phyloP scores from a whole-genome alignment of 2,113 vertebrate species.

The Melanotaenia duboulayi region DNA sequence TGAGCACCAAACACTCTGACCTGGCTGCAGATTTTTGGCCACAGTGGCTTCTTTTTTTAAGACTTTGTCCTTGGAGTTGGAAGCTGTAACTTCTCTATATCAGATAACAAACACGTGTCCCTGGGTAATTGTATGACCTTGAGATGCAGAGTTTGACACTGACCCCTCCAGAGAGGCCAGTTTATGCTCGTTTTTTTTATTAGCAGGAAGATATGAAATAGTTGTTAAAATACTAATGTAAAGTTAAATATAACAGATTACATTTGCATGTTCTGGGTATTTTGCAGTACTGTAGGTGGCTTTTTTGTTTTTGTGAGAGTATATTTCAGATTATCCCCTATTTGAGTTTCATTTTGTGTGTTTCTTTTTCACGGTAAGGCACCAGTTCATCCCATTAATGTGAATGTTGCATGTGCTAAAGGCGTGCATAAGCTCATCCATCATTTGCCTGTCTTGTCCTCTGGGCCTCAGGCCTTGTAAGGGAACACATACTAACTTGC shows the following conservation, averaged over 20 bases:
- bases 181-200: conserved; percentile 23
- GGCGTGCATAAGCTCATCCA: conserved; percentile 59
- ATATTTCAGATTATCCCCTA: conserved; percentile 4
- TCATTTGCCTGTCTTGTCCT: conserved; percentile 46
- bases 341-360: conserved; percentile 8
- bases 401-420: conserved; percentile 84
- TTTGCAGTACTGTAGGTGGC: neutral
- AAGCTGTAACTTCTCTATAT: conserved; percentile 53
- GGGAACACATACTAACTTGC: conserved; percentile 87
- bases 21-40: conserved; percentile 33
- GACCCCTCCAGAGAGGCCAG: conserved; percentile 38
- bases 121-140: conserved; percentile 49
- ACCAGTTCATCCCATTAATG: conserved; percentile 28
- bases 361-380: conserved; percentile 26
- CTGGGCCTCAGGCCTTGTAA: conserved; percentile 49
- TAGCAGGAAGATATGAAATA: conserved; percentile 1
- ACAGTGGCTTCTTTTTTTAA: conserved; percentile 39
- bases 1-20: conserved; percentile 19
- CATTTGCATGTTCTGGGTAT: neutral
- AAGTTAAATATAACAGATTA: neutral
- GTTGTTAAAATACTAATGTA: neutral
- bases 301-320: conserved; percentile 8
- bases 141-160: conserved; percentile 34
- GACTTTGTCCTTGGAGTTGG: conserved; percentile 54
- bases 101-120: conserved; percentile 42